Conservation (phyloP, 2,113 vertebrate species). For the Nothocercus julius region DNA sequence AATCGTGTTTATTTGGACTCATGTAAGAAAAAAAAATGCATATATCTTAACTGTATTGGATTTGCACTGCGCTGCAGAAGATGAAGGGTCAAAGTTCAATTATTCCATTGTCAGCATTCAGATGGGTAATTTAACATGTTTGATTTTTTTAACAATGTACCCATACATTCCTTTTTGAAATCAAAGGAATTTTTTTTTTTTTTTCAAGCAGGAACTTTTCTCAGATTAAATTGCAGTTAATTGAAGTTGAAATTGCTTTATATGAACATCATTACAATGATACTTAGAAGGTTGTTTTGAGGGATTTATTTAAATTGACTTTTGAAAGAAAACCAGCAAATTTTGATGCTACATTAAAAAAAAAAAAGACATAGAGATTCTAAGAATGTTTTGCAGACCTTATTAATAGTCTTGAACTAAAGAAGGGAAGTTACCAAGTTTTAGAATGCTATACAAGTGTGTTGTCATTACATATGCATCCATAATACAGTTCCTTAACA, state of each 20-base stretch:
- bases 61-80: neutral
- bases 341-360: neutral
- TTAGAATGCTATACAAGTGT: neutral
- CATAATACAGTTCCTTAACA: neutral
- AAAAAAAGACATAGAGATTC: neutral
- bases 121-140: neutral
- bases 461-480: neutral
- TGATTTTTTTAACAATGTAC: neutral
- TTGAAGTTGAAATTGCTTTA: constrained; percentile 39
- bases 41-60: neutral
- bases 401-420: neutral
- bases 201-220: neutral
- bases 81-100: neutral
- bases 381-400: neutral
- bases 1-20: neutral
- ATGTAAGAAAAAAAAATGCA: neutral
- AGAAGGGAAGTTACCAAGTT: neutral
- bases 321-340: neutral
- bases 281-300: neutral
- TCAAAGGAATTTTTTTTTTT: neutral
- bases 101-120: constrained; percentile 7
- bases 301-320: neutral
- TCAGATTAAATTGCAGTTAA: constrained; percentile 35
- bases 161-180: neutral
- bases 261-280: neutral